phyloP scores from a whole-genome alignment of 2,888 invertebrate species.

The Apotomis turbidana region DNA sequence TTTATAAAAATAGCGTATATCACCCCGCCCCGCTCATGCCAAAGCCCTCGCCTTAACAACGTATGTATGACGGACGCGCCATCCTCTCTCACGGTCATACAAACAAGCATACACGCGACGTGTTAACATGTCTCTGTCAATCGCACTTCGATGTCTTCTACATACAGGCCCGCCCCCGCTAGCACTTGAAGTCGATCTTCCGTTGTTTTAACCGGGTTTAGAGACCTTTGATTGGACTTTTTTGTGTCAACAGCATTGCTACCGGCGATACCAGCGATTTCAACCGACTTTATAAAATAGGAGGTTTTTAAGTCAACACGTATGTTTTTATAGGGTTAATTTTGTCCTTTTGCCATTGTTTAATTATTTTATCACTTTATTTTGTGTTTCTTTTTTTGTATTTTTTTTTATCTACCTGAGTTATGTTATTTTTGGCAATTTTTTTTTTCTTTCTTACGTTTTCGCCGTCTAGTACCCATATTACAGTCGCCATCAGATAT shows the following conservation, averaged over 20 bases:
- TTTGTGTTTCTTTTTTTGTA: no score
- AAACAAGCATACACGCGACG: slow-evolving; percentile 18
- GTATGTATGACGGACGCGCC: slow-evolving; percentile 36
- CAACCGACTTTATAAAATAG: no score
- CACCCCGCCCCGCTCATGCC: slow-evolving; percentile 7
- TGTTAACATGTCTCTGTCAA: slow-evolving; percentile 29
- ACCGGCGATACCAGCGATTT: no score
- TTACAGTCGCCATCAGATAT: no score
- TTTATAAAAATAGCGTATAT: neutral
- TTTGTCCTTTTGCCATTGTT: no score
- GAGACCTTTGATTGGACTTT: neutral
- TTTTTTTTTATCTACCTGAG: no score
- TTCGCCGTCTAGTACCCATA: no score
- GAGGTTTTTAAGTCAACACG: no score
- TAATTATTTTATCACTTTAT: no score
- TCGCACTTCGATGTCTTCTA: neutral
- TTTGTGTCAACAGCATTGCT: neutral
- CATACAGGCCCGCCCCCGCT: slow-evolving; percentile 1
- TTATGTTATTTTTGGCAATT: no score
- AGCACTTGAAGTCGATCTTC: neutral
- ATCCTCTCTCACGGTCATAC: slow-evolving; percentile 39
- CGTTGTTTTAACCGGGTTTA: neutral
- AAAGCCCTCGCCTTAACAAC: slow-evolving; percentile 5
- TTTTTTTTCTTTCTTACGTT: no score
- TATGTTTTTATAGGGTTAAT: no score